Evolutionary conservation across 2,888 invertebrate genomes (phyloP).

Genomic region (Thecocarcelia acutangulata): DNA sequence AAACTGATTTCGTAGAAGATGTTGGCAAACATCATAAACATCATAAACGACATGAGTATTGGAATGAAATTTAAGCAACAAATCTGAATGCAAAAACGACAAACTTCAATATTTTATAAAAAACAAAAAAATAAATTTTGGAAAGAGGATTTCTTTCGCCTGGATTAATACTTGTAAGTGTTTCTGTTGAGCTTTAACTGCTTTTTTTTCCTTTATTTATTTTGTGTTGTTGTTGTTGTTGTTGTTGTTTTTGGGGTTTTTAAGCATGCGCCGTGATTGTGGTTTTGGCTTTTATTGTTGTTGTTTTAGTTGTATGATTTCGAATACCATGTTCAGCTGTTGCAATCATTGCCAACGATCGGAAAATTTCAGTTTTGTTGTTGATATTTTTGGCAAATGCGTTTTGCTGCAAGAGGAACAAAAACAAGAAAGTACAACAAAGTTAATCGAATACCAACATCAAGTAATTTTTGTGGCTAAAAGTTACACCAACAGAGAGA

Average conservation of each 20-base stretch:
- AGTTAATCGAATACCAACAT: conserved; percentile 58
- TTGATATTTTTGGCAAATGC: conserved; percentile 61
- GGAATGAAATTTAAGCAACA: conserved; percentile 63
- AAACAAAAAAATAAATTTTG: conserved; percentile 40
- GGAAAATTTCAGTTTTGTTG: conserved; percentile 51
- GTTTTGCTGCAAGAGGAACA: conserved; percentile 50
- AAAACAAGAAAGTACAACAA: conserved; percentile 23
- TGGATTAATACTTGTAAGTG: conserved; percentile 19
- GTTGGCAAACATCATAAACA: conserved; percentile 71
- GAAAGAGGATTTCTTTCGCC: conserved; percentile 52
- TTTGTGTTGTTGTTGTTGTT: too few relatives aligned
- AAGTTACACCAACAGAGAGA: conserved; percentile 66
- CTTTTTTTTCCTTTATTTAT: conserved; percentile 11
- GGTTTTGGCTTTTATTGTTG: conserved; percentile 41
- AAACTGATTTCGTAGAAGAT: conserved; percentile 71
- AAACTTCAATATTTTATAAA: conserved; percentile 3
- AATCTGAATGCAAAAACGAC: conserved; percentile 25
- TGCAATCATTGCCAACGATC: conserved; percentile 64
- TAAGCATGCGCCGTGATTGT: conserved; percentile 68
- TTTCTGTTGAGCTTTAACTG: conserved; percentile 8
- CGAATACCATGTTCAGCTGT: conserved; percentile 66
- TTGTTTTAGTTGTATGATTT: conserved; percentile 54
- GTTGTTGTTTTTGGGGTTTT: conserved; percentile 52
- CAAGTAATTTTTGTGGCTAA: conserved; percentile 66
- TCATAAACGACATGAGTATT: conserved; percentile 70